Evolutionary conservation across 2,797 vertebrate species (phyloP), one percentile per base, ranked within the genome.

Genomic region (Sparus aurata): DNA sequence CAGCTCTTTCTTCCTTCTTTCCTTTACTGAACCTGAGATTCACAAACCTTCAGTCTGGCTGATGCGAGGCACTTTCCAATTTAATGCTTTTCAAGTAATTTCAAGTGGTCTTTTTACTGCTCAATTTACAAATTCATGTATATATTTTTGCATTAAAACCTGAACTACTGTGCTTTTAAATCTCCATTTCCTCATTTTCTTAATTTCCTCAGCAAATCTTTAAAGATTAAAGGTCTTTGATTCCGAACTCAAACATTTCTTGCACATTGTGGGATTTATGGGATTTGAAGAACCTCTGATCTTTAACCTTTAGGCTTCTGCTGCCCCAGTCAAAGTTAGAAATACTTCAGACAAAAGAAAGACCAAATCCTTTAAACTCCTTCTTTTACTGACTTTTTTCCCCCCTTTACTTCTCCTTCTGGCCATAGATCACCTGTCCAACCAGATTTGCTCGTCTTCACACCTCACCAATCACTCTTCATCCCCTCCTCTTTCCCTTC

Each of bases 391-490:
- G 15, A 34, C 55, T 54, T 41, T 62, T 72, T 69, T 64, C 55
- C 54, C 54, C 18, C 17, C 41, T 74, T 68, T 70, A 79, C 64
- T 73, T 41, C 58, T 69, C 23, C 55, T 67, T 17, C n/a, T 57
- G 47, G 45, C 75, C 79, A 87, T 83, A 84, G 87, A 87, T 92
- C 89, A 90, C 78, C 85, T 88, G 85, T 89, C 89, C 84, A 54
- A 59, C 78, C 82, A 82, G 79, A 84, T 77, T 38, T 74, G 50
- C 85, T 69, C 62, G 55, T 86, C 88, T 93, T 94, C 94, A 93
- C 94, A 94, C 93, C 91, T 94, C 89, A 91, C 69, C 89, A 87
- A 90, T 94, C 93, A 91, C 87, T 90, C 89, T 86, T 91, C 90
- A 87, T 88, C 88, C 67, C 52, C 77, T 77, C 69, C 83, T 75